phyloP scores from a whole-genome alignment of 2,797 vertebrate species.

The Neoniphon sammara region DNA sequence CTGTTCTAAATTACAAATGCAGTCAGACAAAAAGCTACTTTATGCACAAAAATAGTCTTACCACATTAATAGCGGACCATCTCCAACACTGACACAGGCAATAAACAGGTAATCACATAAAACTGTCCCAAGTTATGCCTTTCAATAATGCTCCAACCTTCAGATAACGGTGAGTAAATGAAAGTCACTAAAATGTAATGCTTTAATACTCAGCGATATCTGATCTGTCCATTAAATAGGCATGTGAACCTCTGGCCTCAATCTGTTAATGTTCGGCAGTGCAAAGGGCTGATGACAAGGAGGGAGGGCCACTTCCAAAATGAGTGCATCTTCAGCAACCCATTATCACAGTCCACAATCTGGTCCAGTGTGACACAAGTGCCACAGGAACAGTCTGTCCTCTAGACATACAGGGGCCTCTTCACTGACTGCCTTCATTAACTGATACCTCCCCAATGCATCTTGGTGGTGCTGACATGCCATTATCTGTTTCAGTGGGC shows the following conservation, averaged over 20 bases:
- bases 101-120: constrained; percentile 2
- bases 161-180: constrained; percentile 10
- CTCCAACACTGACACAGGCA: not conserved
- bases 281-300: constrained; percentile 29
- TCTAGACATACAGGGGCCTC: constrained; percentile 40
- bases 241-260: constrained; percentile 41
- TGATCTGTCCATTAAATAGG: constrained; percentile 31
- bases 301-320: constrained; percentile 31
- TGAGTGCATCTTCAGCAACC: constrained; percentile 39
- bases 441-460: constrained; percentile 16
- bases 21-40: not conserved
- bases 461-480: constrained; percentile 15
- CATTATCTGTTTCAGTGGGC: constrained; percentile 17
- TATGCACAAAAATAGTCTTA: not conserved
- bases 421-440: constrained; percentile 19
- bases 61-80: not conserved
- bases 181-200: not conserved
- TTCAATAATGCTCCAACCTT: constrained; percentile 11
- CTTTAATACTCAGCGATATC: not conserved
- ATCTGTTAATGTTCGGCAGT: constrained; percentile 37
- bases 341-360: constrained; percentile 35
- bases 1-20: not conserved
- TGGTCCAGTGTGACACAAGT: constrained; percentile 17
- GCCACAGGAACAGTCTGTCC: constrained; percentile 12
- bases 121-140: not conserved